A percentile compares a stretch with the other conserved stretches of the same genome.
phyloP scores from a whole-genome alignment of 2,113 vertebrate genomes.

The Jacana jacana region DNA sequence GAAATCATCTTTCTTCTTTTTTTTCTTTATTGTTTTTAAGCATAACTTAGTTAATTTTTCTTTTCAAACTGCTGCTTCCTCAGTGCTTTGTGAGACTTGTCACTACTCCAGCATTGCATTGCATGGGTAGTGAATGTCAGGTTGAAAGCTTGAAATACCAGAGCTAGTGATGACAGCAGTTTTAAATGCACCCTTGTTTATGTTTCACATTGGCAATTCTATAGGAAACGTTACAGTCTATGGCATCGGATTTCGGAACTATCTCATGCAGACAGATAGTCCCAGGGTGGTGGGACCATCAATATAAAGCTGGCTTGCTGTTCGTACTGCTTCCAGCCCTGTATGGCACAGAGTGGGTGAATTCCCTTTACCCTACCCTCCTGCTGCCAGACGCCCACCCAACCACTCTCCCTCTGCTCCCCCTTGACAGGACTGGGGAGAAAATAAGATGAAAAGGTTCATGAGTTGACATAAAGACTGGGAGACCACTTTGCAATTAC shows the following conservation, averaged over 20 bases:
- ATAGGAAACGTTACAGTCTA: no score
- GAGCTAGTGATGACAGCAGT: neutral
- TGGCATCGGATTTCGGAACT: neutral
- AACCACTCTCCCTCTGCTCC: neutral
- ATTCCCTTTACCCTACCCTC: neutral
- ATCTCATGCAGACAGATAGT: neutral
- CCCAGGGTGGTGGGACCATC: neutral
- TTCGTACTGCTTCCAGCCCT: neutral
- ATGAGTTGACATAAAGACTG: neutral
- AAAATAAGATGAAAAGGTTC: neutral
- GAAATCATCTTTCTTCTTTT: neutral
- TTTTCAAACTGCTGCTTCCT: neutral
- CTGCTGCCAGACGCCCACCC: neutral
- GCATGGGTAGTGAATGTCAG: neutral
- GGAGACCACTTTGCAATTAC: neutral
- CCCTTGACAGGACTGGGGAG: rapidly evolving
- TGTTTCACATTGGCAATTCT: neutral
- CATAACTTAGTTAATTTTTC: neutral
- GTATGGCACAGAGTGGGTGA: rapidly evolving
- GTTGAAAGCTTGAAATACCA: neutral
- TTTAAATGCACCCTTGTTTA: neutral
- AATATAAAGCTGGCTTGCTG: neutral
- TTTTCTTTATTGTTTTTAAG: neutral
- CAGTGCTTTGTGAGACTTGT: neutral
- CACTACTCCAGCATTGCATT: neutral